These are phyloP conservation scores for Megalops atlanticus DNA, from an alignment of 2,113 vertebrate species.

Conservation along the genomic window DNA sequence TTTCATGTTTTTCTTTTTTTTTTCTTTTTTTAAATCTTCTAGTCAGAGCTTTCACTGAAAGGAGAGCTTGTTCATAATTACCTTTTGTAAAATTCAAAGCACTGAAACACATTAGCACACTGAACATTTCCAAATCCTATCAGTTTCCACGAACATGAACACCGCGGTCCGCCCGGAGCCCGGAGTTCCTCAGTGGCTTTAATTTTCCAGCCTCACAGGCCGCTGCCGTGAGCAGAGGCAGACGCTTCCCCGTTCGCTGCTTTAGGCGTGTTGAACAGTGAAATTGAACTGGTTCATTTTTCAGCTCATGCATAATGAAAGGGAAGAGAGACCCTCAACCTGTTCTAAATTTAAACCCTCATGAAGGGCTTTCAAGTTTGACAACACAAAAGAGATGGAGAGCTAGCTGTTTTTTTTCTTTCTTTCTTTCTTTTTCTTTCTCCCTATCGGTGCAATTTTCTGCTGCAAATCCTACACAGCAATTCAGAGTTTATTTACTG, in stretches of 20 bases:
- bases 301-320: slow-evolving; percentile 66
- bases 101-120: background rate
- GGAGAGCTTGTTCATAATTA: background rate
- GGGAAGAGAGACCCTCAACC: slow-evolving; percentile 53
- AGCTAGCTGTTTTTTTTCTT: background rate
- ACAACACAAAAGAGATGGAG: too few relatives aligned
- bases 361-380: background rate
- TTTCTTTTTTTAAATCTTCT: background rate
- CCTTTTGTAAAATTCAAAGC: too few relatives aligned
- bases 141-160: background rate
- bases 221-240: background rate
- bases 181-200: background rate
- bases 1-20: background rate
- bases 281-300: slow-evolving; percentile 66
- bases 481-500: background rate
- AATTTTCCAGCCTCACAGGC: background rate
- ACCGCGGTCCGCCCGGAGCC: background rate
- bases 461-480: background rate
- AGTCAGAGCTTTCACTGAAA: background rate
- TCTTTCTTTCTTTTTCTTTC: background rate
- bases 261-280: slow-evolving; percentile 32
- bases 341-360: slow-evolving; percentile 62
- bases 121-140: background rate
- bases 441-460: background rate
- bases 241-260: background rate